Evolutionary conservation across 2,797 vertebrate genomes (phyloP).

Genomic region (Xenopus petersii): DNA sequence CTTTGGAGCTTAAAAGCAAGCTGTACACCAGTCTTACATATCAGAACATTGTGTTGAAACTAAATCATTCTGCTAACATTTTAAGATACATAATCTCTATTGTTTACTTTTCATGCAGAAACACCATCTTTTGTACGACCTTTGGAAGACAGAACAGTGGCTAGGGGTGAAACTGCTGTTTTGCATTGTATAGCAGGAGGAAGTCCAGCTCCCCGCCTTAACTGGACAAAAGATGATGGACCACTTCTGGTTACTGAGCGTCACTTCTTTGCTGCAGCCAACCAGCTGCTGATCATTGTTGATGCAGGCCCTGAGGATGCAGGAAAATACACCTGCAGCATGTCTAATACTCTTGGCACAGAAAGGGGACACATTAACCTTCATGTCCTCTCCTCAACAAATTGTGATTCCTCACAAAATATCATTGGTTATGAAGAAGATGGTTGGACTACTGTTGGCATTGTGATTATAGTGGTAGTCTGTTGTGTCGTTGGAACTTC

Average conservation of each 20-base stretch:
- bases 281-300: constrained; percentile 79
- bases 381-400: constrained; percentile 69
- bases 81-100: too few relatives aligned
- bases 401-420: constrained; percentile 68
- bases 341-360: constrained; percentile 78
- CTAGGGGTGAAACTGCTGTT: constrained; percentile 74
- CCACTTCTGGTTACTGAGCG: constrained; percentile 72
- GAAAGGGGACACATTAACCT: constrained; percentile 77
- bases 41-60: too few relatives aligned
- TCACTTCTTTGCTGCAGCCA: constrained; percentile 77
- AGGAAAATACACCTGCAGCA: constrained; percentile 77
- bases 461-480: constrained; percentile 79
- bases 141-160: constrained; percentile 73
- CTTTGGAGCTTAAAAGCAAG: too few relatives aligned
- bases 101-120: constrained; percentile 57
- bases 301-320: constrained; percentile 72
- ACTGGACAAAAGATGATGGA: constrained; percentile 79
- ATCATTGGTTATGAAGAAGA: constrained; percentile 65
- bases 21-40: too few relatives aligned
- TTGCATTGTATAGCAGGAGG: constrained; percentile 79
- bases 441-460: constrained; percentile 73
- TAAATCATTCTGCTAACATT: too few relatives aligned
- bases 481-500: constrained; percentile 80
- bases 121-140: constrained; percentile 76
- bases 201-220: constrained; percentile 75